Evolutionary conservation across 23 tunicate species (phyloP).

Genomic region (Ascidia mentula): DNA sequence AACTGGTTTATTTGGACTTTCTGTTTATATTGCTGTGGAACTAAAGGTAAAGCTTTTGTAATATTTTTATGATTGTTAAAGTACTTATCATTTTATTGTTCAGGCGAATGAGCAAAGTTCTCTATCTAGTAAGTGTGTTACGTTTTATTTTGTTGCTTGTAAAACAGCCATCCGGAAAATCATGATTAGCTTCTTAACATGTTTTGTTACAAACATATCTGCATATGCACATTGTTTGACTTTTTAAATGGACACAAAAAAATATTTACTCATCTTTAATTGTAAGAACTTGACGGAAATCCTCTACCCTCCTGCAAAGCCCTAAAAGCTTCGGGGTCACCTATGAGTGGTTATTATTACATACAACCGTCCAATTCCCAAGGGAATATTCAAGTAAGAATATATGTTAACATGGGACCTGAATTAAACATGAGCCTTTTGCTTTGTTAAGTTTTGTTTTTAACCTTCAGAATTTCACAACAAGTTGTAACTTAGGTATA

Average conservation of each 20-base stretch:
- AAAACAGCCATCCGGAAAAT: too few relatives aligned
- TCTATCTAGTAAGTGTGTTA: too few relatives aligned
- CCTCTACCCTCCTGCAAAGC: neutral
- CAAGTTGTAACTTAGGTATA: neutral
- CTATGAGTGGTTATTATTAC: neutral
- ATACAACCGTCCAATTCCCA: neutral
- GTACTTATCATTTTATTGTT: too few relatives aligned
- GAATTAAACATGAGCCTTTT: neutral
- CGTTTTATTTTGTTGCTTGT: too few relatives aligned
- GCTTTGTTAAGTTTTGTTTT: neutral
- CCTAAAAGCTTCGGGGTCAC: neutral
- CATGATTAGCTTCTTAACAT: too few relatives aligned
- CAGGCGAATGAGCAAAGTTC: too few relatives aligned
- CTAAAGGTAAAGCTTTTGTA: neutral
- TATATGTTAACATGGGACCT: too few relatives aligned
- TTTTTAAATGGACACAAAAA: neutral
- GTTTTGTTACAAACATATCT: too few relatives aligned
- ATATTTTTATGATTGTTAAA: too few relatives aligned
- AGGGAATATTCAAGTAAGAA: neutral
- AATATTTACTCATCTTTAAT: too few relatives aligned
- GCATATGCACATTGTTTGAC: neutral
- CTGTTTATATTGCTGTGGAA: neutral
- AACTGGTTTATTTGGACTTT: neutral
- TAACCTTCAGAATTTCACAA: neutral
- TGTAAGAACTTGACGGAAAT: too few relatives aligned